phyloP scores from a whole-genome alignment of 2,113 vertebrate species.

The Paramisgurnus dabryanus region DNA sequence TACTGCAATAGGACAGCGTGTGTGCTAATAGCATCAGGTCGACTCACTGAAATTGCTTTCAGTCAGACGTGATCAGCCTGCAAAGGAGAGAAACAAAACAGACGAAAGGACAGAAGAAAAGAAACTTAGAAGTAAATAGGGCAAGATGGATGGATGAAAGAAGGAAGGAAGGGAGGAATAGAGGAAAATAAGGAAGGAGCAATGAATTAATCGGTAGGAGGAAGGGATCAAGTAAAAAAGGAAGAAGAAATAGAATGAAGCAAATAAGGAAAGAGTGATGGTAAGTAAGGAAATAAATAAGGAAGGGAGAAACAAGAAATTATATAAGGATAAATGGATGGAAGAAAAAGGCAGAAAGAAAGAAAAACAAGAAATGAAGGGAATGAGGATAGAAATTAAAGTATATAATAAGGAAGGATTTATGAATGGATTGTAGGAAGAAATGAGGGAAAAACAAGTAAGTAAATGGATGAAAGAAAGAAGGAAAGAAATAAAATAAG shows the following conservation, averaged over 20 bases:
- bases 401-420: no score
- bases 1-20: conserved; percentile 63
- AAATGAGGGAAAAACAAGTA: no score
- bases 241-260: neutral
- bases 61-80: conserved; percentile 65
- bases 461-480: no score
- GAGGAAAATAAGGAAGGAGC: conserved; percentile 59
- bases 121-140: neutral
- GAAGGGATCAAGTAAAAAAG: neutral
- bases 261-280: no score
- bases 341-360: no score
- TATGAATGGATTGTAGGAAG: no score
- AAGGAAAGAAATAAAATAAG: no score
- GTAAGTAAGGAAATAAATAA: no score
- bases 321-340: no score
- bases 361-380: no score
- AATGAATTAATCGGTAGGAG: conserved; percentile 41
- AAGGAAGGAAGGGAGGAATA: conserved; percentile 47
- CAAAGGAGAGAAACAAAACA: conserved; percentile 56
- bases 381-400: no score
- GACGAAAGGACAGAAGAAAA: neutral
- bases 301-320: no score
- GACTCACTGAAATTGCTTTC: conserved; percentile 78
- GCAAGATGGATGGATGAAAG: neutral
- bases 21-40: conserved; percentile 68